phyloP scores from a whole-genome alignment of 2,113 vertebrate species.

The Synchiropus splendidus region DNA sequence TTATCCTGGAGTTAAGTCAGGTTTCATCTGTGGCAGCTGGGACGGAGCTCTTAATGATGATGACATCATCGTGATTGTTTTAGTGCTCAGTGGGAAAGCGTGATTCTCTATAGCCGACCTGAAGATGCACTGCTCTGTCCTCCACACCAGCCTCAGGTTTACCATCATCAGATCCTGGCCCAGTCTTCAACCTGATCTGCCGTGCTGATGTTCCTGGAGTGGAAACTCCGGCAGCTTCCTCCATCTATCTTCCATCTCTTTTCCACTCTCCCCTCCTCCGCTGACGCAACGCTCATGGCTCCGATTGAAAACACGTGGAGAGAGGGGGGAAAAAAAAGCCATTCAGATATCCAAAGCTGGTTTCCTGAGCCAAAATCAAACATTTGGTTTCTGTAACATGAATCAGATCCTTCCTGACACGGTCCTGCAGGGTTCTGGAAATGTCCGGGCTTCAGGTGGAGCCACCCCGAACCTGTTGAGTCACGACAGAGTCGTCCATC shows the following conservation, averaged over 20 bases:
- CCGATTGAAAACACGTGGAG: constrained; percentile 38
- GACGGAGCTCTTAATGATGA: too few species aligned
- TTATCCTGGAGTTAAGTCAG: too few species aligned
- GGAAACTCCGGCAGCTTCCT: constrained; percentile 29
- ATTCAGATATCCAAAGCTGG: constrained; percentile 34
- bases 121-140: too few species aligned
- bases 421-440: neutral
- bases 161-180: too few species aligned
- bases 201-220: constrained; percentile 13
- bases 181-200: constrained; percentile 8
- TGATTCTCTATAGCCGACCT: too few species aligned
- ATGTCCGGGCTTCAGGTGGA: constrained; percentile 3
- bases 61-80: too few species aligned
- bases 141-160: too few species aligned
- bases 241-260: constrained; percentile 20
- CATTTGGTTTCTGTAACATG: constrained; percentile 15
- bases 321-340: constrained; percentile 37
- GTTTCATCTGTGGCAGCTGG: too few species aligned
- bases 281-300: constrained; percentile 22
- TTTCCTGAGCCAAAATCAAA: constrained; percentile 28
- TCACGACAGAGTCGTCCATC: too few species aligned
- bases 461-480: neutral
- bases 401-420: constrained; percentile 24
- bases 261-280: constrained; percentile 13
- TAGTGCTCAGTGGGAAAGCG: too few species aligned